Percentiles rank a stretch among this genome's conserved stretches.
These are phyloP conservation scores for Amiota mariae DNA, from an alignment of 2,888 invertebrate genomes.

Conservation along the genomic window DNA sequence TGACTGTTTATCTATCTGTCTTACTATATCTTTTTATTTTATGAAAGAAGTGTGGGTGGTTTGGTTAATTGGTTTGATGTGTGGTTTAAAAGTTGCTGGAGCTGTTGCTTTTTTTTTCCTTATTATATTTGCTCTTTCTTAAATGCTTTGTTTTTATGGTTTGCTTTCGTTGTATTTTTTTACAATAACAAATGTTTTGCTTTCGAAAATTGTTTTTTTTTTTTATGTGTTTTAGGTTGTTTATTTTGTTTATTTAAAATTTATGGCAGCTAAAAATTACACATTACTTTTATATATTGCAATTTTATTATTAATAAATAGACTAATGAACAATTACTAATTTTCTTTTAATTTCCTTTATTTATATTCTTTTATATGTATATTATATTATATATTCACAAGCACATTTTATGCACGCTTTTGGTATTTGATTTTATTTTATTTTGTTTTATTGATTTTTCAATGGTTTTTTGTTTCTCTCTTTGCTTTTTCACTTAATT, in stretches of 20 bases:
- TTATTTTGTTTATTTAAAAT: neutral
- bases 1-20: constrained; percentile 39
- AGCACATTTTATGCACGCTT: too few species aligned
- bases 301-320: too few species aligned
- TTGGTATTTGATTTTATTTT: too few species aligned
- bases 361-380: too few species aligned
- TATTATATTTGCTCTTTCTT: constrained; percentile 2
- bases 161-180: neutral
- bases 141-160: neutral
- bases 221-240: neutral
- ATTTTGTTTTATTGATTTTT: neutral
- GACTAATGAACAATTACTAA: too few species aligned
- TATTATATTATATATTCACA: too few species aligned
- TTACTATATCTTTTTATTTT: constrained; percentile 26
- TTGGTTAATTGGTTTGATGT: neutral
- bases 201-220: neutral
- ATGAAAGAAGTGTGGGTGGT: constrained; percentile 15
- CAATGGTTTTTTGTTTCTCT: constrained; percentile 25
- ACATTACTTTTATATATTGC: too few species aligned
- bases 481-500: constrained; percentile 25
- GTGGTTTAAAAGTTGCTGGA: neutral
- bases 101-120: neutral
- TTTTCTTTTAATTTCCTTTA: too few species aligned
- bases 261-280: too few species aligned
- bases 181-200: neutral